Conservation (phyloP, 2,797 vertebrate species). For the Bufotes viridis region DNA sequence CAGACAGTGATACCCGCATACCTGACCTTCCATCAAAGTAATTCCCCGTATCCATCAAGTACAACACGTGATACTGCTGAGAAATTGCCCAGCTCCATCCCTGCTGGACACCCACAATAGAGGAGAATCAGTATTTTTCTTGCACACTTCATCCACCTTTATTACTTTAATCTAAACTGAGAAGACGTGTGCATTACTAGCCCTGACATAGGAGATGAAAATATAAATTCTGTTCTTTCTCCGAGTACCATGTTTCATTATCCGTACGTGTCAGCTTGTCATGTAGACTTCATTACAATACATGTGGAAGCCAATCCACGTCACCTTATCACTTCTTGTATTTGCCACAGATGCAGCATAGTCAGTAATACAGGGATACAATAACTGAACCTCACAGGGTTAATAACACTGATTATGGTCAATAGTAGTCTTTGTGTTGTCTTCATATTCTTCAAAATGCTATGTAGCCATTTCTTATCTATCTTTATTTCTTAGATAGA, state of each 20-base stretch:
- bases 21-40: background rate
- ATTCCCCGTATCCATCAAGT: constrained; percentile 24
- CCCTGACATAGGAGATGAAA: constrained; percentile 45
- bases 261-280: constrained; percentile 37
- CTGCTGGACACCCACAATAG: constrained; percentile 10
- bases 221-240: constrained; percentile 30
- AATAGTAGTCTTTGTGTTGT: background rate
- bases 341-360: background rate
- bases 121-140: constrained; percentile 34
- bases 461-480: background rate
- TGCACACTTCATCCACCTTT: constrained; percentile 1
- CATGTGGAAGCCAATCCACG: background rate
- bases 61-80: background rate
- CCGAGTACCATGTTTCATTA: constrained; percentile 46
- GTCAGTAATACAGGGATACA: background rate
- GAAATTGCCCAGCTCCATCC: constrained; percentile 19
- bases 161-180: constrained; percentile 18
- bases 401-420: background rate
- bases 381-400: background rate
- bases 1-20: background rate
- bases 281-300: constrained; percentile 45
- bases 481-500: background rate
- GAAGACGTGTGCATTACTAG: constrained; percentile 29
- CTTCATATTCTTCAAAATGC: background rate
- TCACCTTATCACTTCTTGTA: background rate